A percentile compares a stretch with the other conserved stretches of the same genome.
These are phyloP conservation scores for Cassiopea andromeda DNA, from an alignment of 30 jellyfish, hydroid and myxozoan species.

Conservation along the genomic window DNA sequence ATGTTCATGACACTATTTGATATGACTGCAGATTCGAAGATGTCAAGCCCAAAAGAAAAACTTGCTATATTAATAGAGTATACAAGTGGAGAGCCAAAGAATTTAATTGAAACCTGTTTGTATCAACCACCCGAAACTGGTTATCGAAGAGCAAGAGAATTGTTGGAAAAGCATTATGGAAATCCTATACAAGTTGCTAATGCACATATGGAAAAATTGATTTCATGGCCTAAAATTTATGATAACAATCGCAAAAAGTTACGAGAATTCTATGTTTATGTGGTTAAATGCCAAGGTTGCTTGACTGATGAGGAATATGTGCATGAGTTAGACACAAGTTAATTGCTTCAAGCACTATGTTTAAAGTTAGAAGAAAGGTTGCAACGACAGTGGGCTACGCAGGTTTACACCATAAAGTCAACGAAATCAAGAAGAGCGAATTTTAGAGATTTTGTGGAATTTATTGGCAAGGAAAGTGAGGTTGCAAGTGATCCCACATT, in stretches of 20 bases:
- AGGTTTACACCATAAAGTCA: conserved; percentile 33
- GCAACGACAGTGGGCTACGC: conserved; percentile 14
- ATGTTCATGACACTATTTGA: conserved; percentile 42
- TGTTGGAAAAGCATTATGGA: conserved; percentile 56
- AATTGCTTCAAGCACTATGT: conserved; percentile 18
- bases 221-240: conserved; percentile 56
- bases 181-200: conserved; percentile 57
- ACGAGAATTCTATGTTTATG: conserved; percentile 37
- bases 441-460: conserved; percentile 45
- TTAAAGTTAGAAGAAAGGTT: conserved; percentile 34
- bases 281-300: conserved; percentile 51
- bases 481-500: conserved; percentile 53
- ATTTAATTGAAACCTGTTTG: conserved; percentile 43
- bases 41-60: conserved; percentile 46
- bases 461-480: conserved; percentile 3
- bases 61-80: conserved; percentile 50
- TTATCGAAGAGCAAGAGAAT: conserved; percentile 41
- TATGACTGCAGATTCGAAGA: conserved; percentile 50
- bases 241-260: conserved; percentile 29
- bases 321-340: conserved; percentile 39
- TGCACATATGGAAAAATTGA: conserved; percentile 47
- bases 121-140: conserved; percentile 59
- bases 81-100: conserved; percentile 57
- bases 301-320: conserved; percentile 45
- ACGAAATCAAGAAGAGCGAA: conserved; percentile 48